These are phyloP conservation scores for Acrocephalus kingi DNA, from an alignment of 2,113 vertebrate species.

Conservation along the genomic window DNA sequence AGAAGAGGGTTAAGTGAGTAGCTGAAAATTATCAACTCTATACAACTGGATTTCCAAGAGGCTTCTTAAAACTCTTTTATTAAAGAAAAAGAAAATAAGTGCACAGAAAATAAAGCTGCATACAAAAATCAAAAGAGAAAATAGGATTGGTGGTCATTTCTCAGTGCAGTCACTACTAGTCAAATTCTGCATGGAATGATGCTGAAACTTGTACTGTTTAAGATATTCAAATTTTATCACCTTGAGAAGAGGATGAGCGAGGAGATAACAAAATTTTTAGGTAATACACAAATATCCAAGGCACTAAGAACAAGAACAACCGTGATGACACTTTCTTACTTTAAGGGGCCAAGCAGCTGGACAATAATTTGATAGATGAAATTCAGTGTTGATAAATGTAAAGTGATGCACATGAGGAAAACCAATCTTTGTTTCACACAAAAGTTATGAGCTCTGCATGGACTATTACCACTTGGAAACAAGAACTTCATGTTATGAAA, in stretches of 20 bases:
- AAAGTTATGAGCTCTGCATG: neutral
- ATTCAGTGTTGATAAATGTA: neutral
- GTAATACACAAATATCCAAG: neutral
- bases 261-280: neutral
- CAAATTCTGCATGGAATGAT: neutral
- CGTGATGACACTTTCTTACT: neutral
- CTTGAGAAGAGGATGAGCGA: neutral
- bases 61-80: neutral
- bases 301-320: neutral
- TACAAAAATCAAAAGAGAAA: neutral
- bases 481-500: neutral
- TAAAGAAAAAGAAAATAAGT: neutral
- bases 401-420: neutral
- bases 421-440: neutral
- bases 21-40: neutral
- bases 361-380: neutral
- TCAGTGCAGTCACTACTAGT: neutral
- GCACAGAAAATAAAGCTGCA: neutral
- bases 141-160: neutral
- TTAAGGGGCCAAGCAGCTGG: neutral
- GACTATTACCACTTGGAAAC: neutral
- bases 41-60: neutral
- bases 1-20: neutral
- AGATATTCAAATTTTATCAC: neutral
- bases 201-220: neutral